Percentiles rank a stretch among this genome's conserved stretches.
Evolutionary conservation across 2,113 vertebrate genomes (phyloP).

Genomic region (Etheostoma spectabile): DNA sequence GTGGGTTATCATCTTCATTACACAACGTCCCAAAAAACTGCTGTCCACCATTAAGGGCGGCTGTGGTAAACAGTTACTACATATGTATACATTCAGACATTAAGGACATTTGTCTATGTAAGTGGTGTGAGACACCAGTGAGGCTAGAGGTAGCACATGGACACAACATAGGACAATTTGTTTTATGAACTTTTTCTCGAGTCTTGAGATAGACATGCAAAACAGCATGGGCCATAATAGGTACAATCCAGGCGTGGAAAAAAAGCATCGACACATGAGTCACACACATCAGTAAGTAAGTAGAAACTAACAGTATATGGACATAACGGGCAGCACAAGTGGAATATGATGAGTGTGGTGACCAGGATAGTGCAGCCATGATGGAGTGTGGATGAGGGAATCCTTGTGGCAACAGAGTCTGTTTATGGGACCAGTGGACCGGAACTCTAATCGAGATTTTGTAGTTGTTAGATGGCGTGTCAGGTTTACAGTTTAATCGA

Average conservation of each 20-base stretch:
- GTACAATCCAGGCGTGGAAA: not conserved
- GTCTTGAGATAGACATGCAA: not conserved
- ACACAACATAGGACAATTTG: not conserved
- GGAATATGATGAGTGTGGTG: not conserved
- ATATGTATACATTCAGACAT: not conserved
- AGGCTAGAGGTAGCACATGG: not conserved
- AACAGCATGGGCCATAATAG: not conserved
- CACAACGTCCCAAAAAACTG: too few relatives aligned
- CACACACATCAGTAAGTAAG: not conserved
- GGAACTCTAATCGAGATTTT: not conserved
- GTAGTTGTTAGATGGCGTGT: not conserved
- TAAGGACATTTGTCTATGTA: not conserved
- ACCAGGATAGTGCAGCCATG: conserved; percentile 2
- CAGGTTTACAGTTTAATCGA: not conserved
- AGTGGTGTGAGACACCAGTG: not conserved
- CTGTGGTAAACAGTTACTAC: not conserved
- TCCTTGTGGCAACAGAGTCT: not conserved
- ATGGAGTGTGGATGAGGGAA: not conserved
- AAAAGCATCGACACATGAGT: not conserved
- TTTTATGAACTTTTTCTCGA: not conserved
- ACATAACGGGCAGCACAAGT: not conserved
- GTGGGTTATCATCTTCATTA: too few relatives aligned
- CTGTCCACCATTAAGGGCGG: not conserved
- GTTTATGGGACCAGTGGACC: not conserved
- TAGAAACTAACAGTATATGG: not conserved